Base-by-base conservation (phyloP, 2,113 vertebrate genomes). In the Aspiorhynchus laticeps region DNA sequence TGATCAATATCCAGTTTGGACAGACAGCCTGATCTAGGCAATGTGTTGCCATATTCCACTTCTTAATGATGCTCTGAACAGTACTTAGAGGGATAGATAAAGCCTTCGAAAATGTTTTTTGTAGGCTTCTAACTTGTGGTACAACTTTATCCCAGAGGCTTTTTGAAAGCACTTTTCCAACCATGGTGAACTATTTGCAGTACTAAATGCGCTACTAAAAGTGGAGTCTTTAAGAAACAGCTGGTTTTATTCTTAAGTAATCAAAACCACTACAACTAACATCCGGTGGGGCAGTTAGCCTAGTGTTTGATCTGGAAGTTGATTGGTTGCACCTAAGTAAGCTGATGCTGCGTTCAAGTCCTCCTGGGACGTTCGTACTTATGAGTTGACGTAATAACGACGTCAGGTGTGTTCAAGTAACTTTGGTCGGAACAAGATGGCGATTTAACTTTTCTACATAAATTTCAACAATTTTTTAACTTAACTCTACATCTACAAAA, bases 91-190 rank as follows among this genome's bases (percentile, higher is more conserved):
- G 38, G 10, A 43, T 75, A 43, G 21, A 21, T n/a, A 12, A 74
- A 74, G 71, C 36, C 71, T 74, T 41, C 1, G 0, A 56, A 74
- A 74, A 43, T 74, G 36, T 9, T 74, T 69, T 74, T 48, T 15
- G 19, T 74, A 74, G 19, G 1, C 36, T 74, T 74, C 71, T 74
- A 74, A 74, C 19, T 10, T 38, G 69, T 38, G 19, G 7, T 36
- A 73, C 31, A 73, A 4, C 80, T 88, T 90, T 87, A 79, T 53
- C 19, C 53, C 2, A 0, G 53, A 21, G 53, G 21, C 21, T 8
- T 59, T 59, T 56, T 56, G 51, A 59, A 24, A 24, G 19, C 19
- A 59, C 7, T 59, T 59, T 59, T 21, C 51, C 53, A 21, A 59
- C 19, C 19, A 24, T 59, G 7, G 21, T 8, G 19, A 59, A 59